Evolutionary conservation across 2,797 vertebrate species (phyloP).

Genomic region (Sebastes minor): DNA sequence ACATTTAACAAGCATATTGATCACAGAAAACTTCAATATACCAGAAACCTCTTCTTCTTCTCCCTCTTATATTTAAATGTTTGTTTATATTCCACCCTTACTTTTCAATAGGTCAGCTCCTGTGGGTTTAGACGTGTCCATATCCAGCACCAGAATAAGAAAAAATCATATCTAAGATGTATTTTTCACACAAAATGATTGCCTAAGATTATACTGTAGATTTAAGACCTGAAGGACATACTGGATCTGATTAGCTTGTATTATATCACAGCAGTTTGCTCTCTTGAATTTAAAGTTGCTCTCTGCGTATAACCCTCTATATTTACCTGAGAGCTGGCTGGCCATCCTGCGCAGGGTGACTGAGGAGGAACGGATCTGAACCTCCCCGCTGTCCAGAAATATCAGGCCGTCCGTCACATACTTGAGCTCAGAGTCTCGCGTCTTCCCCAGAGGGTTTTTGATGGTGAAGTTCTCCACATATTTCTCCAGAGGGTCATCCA

Average conservation of each 20-base stretch:
- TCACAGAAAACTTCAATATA: background rate
- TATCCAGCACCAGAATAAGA: background rate
- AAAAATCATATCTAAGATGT: background rate
- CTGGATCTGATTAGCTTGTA: background rate
- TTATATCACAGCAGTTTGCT: background rate
- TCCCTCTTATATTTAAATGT: background rate
- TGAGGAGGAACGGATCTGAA: conserved; percentile 84
- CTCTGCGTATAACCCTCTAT: background rate
- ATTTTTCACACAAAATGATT: background rate
- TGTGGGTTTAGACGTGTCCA: background rate
- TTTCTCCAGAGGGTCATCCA: conserved; percentile 93
- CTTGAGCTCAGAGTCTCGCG: conserved; percentile 81
- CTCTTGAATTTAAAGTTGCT: background rate
- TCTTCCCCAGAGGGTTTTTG: conserved; percentile 90
- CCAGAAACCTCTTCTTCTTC: background rate
- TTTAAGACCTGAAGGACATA: background rate
- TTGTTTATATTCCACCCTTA: background rate
- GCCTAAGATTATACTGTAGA: background rate
- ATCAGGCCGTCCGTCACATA: conserved; percentile 83
- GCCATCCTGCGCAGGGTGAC: conserved; percentile 96
- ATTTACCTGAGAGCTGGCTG: conserved; percentile 93
- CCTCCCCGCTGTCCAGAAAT: conserved; percentile 86
- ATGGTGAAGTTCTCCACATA: conserved; percentile 91
- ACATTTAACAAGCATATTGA: background rate
- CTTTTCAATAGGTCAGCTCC: background rate